These are phyloP conservation scores for Archilochus colubris DNA, from an alignment of 2,113 vertebrate species.

Conservation along the genomic window DNA sequence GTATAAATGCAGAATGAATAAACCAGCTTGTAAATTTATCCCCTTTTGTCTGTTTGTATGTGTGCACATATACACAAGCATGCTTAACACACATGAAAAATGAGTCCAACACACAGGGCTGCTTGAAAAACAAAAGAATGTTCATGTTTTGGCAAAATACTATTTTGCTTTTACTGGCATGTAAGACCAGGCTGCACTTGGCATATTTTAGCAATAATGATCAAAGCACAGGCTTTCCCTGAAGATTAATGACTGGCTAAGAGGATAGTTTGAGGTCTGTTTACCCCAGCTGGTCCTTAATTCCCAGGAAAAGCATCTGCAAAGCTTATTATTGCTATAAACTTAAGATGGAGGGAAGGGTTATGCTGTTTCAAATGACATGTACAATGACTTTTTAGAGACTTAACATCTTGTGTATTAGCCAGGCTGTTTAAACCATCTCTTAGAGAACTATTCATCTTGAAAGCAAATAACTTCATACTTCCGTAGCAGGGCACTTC, in stretches of 20 bases:
- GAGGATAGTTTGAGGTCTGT: conserved; percentile 72
- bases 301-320: conserved; percentile 69
- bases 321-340: conserved; percentile 65
- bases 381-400: conserved; percentile 32
- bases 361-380: conserved; percentile 36
- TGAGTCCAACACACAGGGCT: conserved; percentile 18
- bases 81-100: conserved; percentile 36
- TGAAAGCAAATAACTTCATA: conserved; percentile 41
- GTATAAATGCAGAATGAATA: background rate
- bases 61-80: background rate
- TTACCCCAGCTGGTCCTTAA: conserved; percentile 70
- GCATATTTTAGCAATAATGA: conserved; percentile 72
- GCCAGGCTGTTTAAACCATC: conserved; percentile 39
- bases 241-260: conserved; percentile 71
- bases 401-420: conserved; percentile 42
- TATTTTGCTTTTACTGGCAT: conserved; percentile 55
- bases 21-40: conserved; percentile 11
- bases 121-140: conserved; percentile 51
- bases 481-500: background rate
- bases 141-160: conserved; percentile 59
- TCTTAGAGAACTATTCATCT: conserved; percentile 57
- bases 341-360: conserved; percentile 42
- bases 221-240: conserved; percentile 68
- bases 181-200: conserved; percentile 31
- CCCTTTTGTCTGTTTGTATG: background rate